Percentiles rank a stretch among this genome's conserved stretches.
Evolutionary conservation across 2,888 invertebrate genomes (phyloP).

Genomic region (Conistra vaccinii): DNA sequence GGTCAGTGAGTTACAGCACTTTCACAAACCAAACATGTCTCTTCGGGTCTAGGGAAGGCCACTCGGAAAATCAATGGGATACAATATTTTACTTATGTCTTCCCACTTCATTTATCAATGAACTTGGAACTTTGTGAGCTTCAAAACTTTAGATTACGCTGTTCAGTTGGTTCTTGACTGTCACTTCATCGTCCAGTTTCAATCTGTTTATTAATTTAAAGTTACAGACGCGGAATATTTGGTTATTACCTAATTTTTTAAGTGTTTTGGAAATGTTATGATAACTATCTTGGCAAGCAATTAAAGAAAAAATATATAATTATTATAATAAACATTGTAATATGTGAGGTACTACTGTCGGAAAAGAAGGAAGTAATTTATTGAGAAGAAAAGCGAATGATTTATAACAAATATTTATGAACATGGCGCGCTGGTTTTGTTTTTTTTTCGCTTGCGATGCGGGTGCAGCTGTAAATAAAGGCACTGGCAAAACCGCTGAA

Average conservation of each 20-base stretch:
- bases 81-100: constrained; percentile 45
- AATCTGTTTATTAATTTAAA: constrained; percentile 19
- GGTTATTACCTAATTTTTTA: background rate
- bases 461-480: too few species aligned
- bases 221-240: background rate
- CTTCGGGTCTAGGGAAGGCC: constrained; percentile 12
- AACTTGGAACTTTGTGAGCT: constrained; percentile 35
- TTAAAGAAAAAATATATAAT: too few species aligned
- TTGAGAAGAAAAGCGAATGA: too few species aligned
- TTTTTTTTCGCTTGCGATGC: too few species aligned
- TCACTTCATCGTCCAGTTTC: constrained; percentile 16
- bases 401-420: too few species aligned
- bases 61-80: constrained; percentile 39
- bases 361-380: too few species aligned
- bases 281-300: background rate
- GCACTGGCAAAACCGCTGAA: too few species aligned
- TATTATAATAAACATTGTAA: background rate
- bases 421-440: too few species aligned
- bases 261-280: background rate
- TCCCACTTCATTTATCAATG: constrained; percentile 38
- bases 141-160: constrained; percentile 36
- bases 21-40: constrained; percentile 56
- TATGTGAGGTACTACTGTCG: background rate
- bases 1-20: constrained; percentile 60
- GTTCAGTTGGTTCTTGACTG: constrained; percentile 10